phyloP scores from a whole-genome alignment of 2,113 vertebrate species.

The Myxocyprinus asiaticus region DNA sequence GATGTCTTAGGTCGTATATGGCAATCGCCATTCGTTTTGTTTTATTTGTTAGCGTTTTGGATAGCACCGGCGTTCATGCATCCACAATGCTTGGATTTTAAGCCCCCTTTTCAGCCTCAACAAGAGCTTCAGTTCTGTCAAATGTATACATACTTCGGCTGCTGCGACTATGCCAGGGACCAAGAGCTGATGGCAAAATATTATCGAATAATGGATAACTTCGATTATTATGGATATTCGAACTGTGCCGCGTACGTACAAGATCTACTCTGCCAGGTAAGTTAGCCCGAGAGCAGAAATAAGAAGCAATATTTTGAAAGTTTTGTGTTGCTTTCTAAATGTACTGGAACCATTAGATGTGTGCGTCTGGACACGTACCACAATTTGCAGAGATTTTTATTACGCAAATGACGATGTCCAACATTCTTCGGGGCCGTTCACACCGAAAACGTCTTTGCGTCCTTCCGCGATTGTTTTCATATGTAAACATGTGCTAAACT shows the following conservation, averaged over 20 bases:
- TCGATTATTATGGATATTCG: slow-evolving; percentile 73
- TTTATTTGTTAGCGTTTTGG: slow-evolving; percentile 41
- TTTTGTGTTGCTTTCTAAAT: neutral
- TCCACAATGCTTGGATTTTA: slow-evolving; percentile 95
- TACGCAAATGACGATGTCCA: neutral
- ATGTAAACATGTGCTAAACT: too few relatives aligned
- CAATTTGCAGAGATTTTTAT: neutral
- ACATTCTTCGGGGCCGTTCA: neutral
- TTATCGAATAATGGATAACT: slow-evolving; percentile 75
- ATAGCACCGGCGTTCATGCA: slow-evolving; percentile 69
- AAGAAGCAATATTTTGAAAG: neutral
- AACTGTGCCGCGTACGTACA: slow-evolving; percentile 83
- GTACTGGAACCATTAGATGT: neutral
- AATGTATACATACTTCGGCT: slow-evolving; percentile 88
- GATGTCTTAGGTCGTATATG: neutral
- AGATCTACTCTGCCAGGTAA: slow-evolving; percentile 93
- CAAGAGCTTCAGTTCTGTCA: slow-evolving; percentile 83
- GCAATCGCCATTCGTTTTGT: neutral
- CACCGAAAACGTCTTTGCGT: too few relatives aligned
- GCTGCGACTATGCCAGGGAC: slow-evolving; percentile 83
- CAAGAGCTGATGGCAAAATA: slow-evolving; percentile 78
- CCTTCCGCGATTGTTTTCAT: too few relatives aligned
- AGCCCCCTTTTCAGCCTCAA: slow-evolving; percentile 87
- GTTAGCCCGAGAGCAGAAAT: slow-evolving; percentile 11
- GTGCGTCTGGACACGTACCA: neutral